Evolutionary conservation across 2,113 vertebrate species (phyloP), one percentile per base, ranked within the genome.

Genomic region (Crotalus viridis): DNA sequence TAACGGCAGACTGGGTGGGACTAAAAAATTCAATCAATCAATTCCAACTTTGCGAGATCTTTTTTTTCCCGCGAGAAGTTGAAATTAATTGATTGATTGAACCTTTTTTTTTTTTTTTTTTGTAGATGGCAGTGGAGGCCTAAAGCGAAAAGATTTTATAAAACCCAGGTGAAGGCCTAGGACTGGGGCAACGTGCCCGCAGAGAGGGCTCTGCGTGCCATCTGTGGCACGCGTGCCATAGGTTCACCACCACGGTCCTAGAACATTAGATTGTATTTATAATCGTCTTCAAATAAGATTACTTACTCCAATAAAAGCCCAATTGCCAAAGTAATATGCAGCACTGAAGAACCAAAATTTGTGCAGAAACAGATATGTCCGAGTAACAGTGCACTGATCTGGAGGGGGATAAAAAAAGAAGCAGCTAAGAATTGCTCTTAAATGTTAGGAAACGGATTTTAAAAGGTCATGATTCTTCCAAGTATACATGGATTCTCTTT

Each of bases 271-370:
- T 5, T 85, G 51, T 19, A 92, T 43, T 89, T 59, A 90, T 61
- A 5, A 89, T 2, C 1, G 85, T 52, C 0, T 85, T 39, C 56
- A 48, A 93, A 93, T 48, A 10, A 10, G 39, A 57, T 19, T 93
- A 98, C 99, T 99, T 98, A 99, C 99, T 97, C 90, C 98, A 95
- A 99, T 99, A 94, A 99, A 99, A 12, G 98, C 98, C 99, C 99
- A 99, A 96, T 99, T 99, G 9, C 99, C 99, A 93, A 99, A 99
- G 97, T 99, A 99, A 97, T 99, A 99, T 13, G 98, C 98, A 15
- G 99, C 98, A 95, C 98, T 99, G 96, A 99, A 99, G 98, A 99
- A 99, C 99, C 99, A 99, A 96, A 99, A 99, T 95, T 99, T 99
- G 97, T 99, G 99, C 91, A 99, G 99, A 94, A 99, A 99, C 2